These are phyloP conservation scores for Rhizomys pruinosus DNA, from an alignment of 2,113 vertebrate species.

Conservation along the genomic window DNA sequence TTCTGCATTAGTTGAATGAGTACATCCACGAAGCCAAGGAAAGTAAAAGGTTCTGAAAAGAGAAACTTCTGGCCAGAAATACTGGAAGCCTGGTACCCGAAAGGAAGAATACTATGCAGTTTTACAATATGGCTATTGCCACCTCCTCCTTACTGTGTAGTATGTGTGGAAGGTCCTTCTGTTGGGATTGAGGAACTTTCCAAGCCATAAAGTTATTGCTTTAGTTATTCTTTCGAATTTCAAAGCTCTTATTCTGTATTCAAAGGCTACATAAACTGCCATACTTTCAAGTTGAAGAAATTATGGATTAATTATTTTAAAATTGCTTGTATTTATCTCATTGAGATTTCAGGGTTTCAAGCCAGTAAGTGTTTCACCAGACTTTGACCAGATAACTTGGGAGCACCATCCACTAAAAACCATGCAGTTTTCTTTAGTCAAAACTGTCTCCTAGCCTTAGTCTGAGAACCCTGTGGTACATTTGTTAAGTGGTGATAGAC, in stretches of 20 bases:
- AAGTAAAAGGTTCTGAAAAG: constrained; percentile 36
- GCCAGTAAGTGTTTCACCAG: background rate
- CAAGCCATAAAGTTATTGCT: constrained; percentile 52
- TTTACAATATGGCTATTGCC: background rate
- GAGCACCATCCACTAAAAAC: constrained; percentile 22
- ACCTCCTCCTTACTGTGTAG: constrained; percentile 20
- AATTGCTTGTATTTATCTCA: constrained; percentile 52
- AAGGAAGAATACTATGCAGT: constrained; percentile 18
- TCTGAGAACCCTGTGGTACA: constrained; percentile 19
- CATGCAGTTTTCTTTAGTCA: constrained; percentile 49
- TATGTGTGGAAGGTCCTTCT: constrained; percentile 30
- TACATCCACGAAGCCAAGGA: background rate
- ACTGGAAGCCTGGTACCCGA: constrained; percentile 26
- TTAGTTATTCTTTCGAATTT: constrained; percentile 68
- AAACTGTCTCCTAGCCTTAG: constrained; percentile 14
- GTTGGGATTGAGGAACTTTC: background rate
- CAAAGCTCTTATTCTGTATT: constrained; percentile 45
- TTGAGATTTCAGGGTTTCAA: constrained; percentile 27
- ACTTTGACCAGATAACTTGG: background rate
- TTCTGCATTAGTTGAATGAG: constrained; percentile 26
- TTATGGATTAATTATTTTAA: constrained; percentile 66
- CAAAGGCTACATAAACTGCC: constrained; percentile 68
- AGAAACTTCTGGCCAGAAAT: constrained; percentile 52
- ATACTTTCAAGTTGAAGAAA: constrained; percentile 58
- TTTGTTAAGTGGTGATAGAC: background rate